Evolutionary conservation across 1,140 invertebrate genomes (phyloP).

Genomic region (Sminthurides bifidus): DNA sequence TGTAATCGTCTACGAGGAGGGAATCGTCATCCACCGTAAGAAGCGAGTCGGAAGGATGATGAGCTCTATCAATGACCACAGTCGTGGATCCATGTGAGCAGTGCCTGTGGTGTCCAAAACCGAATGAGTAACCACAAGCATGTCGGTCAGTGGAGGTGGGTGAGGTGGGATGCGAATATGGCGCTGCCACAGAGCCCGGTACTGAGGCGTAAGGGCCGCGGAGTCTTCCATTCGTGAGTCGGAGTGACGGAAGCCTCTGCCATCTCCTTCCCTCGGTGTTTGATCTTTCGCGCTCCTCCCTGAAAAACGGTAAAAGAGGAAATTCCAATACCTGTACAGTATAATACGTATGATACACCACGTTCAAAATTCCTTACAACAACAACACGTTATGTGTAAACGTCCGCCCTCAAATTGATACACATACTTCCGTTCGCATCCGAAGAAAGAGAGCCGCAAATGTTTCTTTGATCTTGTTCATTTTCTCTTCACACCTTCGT

Average conservation of each 20-base stretch:
- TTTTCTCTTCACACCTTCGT: too few species aligned
- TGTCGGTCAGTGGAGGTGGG: constrained; percentile 27
- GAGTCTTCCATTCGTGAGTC: constrained; percentile 28
- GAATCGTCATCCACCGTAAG: constrained; percentile 30
- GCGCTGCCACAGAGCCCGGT: constrained; percentile 23
- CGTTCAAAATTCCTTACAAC: too few species aligned
- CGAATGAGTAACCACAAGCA: constrained; percentile 20
- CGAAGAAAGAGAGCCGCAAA: too few species aligned
- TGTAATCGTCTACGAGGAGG: constrained; percentile 29
- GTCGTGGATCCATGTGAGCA: constrained; percentile 18
- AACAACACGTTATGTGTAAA: too few species aligned
- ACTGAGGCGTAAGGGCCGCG: constrained; percentile 27
- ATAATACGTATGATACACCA: too few species aligned
- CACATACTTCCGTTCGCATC: too few species aligned
- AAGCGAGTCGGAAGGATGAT: constrained; percentile 26
- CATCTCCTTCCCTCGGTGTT: constrained; percentile 27
- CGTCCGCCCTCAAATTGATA: too few species aligned
- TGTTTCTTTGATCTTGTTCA: too few species aligned
- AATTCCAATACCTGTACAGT: too few species aligned
- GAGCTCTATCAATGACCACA: constrained; percentile 21
- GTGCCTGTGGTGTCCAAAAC: constrained; percentile 16
- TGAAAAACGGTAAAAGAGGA: too few species aligned
- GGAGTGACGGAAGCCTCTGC: constrained; percentile 22
- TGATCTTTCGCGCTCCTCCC: constrained; percentile 29
- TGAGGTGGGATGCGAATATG: constrained; percentile 28